Percentiles rank a stretch among this genome's conserved stretches.
Conservation (phyloP, 2,888 invertebrate species). For the Drosophila seclusa region DNA sequence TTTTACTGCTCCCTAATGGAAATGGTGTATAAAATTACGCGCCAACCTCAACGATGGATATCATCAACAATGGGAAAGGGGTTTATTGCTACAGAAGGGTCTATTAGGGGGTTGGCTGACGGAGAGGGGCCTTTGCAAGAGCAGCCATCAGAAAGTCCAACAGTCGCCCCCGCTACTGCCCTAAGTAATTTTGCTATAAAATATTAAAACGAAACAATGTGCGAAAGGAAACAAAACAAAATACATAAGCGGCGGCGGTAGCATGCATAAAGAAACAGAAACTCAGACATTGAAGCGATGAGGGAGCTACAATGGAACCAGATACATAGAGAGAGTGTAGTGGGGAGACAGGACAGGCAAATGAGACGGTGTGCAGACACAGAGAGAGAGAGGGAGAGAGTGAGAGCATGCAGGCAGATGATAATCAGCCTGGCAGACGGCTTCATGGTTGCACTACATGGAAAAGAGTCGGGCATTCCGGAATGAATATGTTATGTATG, state of each 20-base stretch:
- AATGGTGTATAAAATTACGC: constrained; percentile 71
- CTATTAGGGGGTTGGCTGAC: not conserved
- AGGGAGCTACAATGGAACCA: constrained; percentile 10
- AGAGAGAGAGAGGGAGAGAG: constrained; percentile 10
- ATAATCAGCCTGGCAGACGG: constrained; percentile 68
- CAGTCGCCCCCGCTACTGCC: constrained; percentile 21
- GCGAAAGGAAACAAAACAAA: constrained; percentile 72
- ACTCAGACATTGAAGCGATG: constrained; percentile 35
- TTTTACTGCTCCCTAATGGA: constrained; percentile 68
- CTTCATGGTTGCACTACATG: constrained; percentile 51
- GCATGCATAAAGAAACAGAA: constrained; percentile 23
- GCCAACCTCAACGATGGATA: constrained; percentile 61
- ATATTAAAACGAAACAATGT: constrained; percentile 77
- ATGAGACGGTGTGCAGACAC: constrained; percentile 5
- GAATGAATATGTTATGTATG: not conserved
- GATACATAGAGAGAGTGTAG: not conserved
- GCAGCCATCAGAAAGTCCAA: constrained; percentile 17
- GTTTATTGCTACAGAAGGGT: not conserved
- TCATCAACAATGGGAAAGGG: constrained; percentile 1
- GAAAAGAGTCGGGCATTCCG: constrained; percentile 22
- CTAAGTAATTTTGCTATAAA: constrained; percentile 66
- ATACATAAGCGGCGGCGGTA: constrained; percentile 18
- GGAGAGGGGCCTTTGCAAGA: constrained; percentile 3
- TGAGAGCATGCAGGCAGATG: constrained; percentile 18
- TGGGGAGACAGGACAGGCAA: constrained; percentile 6